phyloP scores from a whole-genome alignment of 2,113 vertebrate genomes.

The Phalacrocorax carbo region DNA sequence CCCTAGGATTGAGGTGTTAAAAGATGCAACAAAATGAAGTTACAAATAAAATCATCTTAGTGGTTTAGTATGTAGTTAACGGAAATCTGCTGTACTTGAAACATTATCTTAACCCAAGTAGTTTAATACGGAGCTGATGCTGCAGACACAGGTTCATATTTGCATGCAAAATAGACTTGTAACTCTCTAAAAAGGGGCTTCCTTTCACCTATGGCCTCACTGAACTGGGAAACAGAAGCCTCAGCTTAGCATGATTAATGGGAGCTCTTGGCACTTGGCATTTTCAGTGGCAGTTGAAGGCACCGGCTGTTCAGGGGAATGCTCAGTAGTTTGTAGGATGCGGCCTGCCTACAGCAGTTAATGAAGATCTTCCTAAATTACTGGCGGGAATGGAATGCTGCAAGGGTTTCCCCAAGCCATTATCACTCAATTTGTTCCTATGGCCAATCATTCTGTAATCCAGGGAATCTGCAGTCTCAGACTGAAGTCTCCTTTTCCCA shows the following conservation, averaged over 20 bases:
- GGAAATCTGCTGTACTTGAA: background rate
- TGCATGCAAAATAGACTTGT: background rate
- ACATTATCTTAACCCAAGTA: background rate
- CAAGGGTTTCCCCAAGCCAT: background rate
- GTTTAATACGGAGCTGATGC: background rate
- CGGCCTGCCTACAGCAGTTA: background rate
- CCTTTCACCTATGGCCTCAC: background rate
- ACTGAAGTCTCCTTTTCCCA: background rate
- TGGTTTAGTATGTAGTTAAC: background rate
- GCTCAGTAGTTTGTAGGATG: background rate
- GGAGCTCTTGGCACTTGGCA: background rate
- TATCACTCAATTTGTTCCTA: background rate
- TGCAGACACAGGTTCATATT: background rate
- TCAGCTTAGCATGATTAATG: background rate
- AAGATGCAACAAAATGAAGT: background rate
- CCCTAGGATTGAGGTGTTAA: constrained; percentile 73
- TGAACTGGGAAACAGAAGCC: background rate
- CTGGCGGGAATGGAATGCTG: background rate
- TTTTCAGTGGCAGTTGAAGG: background rate
- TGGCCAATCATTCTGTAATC: background rate
- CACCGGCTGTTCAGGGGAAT: background rate
- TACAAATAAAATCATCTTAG: background rate
- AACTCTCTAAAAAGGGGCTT: background rate
- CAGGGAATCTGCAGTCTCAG: background rate
- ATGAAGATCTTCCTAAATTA: background rate